These are phyloP conservation scores for Dicaeum eximium DNA, from an alignment of 2,113 vertebrate genomes.

Conservation along the genomic window DNA sequence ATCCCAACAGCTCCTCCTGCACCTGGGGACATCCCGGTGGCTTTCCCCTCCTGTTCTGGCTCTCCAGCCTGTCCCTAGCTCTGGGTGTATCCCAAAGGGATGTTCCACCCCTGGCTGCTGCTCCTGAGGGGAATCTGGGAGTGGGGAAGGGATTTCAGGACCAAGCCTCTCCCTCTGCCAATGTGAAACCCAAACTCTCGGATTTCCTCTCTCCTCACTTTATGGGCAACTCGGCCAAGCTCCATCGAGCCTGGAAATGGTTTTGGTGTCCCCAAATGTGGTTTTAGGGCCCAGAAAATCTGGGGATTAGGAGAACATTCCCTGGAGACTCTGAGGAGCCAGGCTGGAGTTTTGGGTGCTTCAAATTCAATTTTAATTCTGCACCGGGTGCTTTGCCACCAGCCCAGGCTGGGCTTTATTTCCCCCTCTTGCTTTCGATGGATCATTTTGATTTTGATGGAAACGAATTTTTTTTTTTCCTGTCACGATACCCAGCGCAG, in stretches of 20 bases:
- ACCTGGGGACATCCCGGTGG: neutral
- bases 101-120: neutral
- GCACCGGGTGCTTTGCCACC: rapidly evolving
- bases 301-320: neutral
- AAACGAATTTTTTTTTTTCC: neutral
- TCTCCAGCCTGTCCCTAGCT: neutral
- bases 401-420: neutral
- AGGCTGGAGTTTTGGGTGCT: neutral
- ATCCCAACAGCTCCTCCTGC: too few species aligned
- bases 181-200: neutral
- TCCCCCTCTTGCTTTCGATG: neutral
- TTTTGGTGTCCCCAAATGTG: neutral
- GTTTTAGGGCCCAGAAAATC: neutral
- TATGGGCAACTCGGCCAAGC: neutral
- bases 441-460: neutral
- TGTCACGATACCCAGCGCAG: rapidly evolving
- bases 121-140: neutral
- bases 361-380: neutral
- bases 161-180: neutral
- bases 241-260: rapidly evolving
- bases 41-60: rapidly evolving
- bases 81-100: rapidly evolving
- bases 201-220: neutral
- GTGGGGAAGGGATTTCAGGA: neutral
- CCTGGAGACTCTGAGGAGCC: neutral